Evolutionary conservation across 2,113 vertebrate species (phyloP).

Genomic region (Ramphastos sulfuratus): DNA sequence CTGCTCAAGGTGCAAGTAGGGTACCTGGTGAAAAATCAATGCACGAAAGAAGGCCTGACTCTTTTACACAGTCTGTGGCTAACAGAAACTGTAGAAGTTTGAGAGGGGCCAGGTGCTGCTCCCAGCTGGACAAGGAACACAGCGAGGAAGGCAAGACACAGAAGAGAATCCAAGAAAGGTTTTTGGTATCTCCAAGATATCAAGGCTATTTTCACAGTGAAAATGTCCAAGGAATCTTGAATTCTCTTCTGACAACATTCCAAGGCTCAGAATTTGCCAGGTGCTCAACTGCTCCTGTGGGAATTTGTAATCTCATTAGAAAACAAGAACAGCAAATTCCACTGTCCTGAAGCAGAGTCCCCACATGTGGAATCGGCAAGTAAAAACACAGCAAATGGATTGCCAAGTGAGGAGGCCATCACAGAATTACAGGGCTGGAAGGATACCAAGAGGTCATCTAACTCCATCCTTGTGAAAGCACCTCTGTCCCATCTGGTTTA

Average conservation of each 20-base stretch:
- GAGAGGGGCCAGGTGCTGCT: not conserved
- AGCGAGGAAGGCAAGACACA: not conserved
- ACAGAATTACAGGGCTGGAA: not conserved
- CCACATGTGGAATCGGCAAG: not conserved
- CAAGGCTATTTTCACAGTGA: not conserved
- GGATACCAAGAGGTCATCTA: not conserved
- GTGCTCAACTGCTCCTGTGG: not conserved
- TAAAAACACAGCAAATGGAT: not conserved
- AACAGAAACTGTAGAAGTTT: not conserved
- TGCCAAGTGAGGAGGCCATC: not conserved
- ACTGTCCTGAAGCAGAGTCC: not conserved
- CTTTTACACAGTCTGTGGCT: not conserved
- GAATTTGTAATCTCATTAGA: not conserved
- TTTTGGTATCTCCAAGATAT: not conserved
- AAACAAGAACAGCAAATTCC: constrained; percentile 7
- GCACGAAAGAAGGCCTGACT: not conserved
- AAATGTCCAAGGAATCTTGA: not conserved
- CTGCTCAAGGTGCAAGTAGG: not conserved
- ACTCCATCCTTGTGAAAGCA: not conserved
- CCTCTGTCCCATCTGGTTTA: not conserved
- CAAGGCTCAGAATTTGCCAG: constrained; percentile 35
- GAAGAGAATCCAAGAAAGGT: not conserved
- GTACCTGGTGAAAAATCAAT: not conserved
- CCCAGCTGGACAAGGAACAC: not conserved
- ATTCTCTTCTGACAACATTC: not conserved